A percentile compares a stretch with the other conserved stretches of the same genome.
Conservation (phyloP, 2,797 vertebrate genomes). For the Enteromius radiatus region DNA sequence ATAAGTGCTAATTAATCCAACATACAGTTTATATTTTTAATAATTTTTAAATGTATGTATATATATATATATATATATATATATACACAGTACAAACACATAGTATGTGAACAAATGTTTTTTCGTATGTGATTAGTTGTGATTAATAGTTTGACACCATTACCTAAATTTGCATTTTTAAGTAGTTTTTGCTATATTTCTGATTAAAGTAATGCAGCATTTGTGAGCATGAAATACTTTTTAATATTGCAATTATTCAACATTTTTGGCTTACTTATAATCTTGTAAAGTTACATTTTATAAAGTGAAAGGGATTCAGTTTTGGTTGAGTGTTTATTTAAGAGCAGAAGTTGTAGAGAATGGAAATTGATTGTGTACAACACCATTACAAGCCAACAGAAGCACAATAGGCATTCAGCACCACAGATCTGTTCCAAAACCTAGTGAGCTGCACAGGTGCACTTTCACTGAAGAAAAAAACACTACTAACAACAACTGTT, state of each 20-base stretch:
- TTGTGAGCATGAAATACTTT: background rate
- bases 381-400: background rate
- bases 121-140: background rate
- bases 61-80: background rate
- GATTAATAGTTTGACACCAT: background rate
- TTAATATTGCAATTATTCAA: background rate
- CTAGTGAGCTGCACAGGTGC: conserved; percentile 15
- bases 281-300: background rate
- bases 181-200: background rate
- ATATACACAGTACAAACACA: background rate
- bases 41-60: background rate
- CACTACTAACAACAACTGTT: background rate
- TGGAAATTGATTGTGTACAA: background rate
- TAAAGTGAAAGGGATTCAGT: background rate
- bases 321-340: conserved; percentile 23
- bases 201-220: background rate
- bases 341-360: background rate
- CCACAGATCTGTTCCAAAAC: conserved; percentile 10
- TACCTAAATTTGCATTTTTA: background rate
- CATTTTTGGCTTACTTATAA: background rate
- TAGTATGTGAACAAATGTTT: background rate
- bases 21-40: background rate
- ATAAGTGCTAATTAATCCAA: background rate
- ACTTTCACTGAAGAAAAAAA: background rate
- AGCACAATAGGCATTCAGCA: background rate